Evolutionary conservation across 2,113 vertebrate species (phyloP), one percentile per base, ranked within the genome.

Genomic region (Haplotaxodon microlepis): DNA sequence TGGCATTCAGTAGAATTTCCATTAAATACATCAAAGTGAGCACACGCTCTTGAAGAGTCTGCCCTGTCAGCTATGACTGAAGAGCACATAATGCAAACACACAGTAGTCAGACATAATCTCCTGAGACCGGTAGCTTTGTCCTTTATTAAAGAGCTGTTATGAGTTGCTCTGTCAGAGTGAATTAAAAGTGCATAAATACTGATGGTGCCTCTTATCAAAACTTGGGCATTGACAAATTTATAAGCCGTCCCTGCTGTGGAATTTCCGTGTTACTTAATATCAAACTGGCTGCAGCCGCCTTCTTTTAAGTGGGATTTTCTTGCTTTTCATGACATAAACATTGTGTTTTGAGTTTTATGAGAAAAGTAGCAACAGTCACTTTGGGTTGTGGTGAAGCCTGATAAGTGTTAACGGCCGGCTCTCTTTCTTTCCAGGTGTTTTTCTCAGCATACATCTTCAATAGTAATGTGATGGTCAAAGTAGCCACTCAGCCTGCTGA

Each of bases 401-500:
- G 9, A 19, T 50, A 47, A 29, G 24, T 78, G 45, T n/a, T 78
- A 51, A 73, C 2, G 4, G 2, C n/a, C 3, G 5, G 31, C 29
- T 66, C 38, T 36, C 45, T 53, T 6, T 50, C 36, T 38, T 66
- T 12, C 1, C 93, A 99, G 99, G 99, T 99, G 34, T 99, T 99
- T 94, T 99, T 99, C 96, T 99, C 99, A 63, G 99, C 99, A 87
- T 99, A 99, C 97, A 99, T 99, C 96, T 99, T 99, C 92, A 99
- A 99, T 88, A 99, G 99, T 95, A 99, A 99, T 3, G 99, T 99
- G 91, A 99, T 99, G 99, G 99, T 99, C 91, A 99, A 99, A 96
- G 99, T 99, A 90, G 99, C 99, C 95, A 99, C 99, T 1, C 99
- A 99, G 57, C 99, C 99, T 5, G 99, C 98, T 78, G 99, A 99